Conservation (phyloP, 2,113 vertebrate genomes). For the Thamnophis sirtalis region DNA sequence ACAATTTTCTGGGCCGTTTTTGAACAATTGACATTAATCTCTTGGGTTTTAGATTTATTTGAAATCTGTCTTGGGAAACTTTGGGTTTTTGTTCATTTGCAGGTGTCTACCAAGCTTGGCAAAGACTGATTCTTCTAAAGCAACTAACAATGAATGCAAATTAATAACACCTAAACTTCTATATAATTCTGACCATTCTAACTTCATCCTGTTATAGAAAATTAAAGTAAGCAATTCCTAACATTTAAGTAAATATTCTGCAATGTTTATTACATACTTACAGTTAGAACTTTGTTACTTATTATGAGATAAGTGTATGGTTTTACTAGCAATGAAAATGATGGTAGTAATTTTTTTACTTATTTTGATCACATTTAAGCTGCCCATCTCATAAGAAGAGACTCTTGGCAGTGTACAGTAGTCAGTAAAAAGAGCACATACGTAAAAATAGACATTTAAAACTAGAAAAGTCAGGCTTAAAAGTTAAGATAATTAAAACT, state of each 20-base stretch:
- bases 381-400: neutral
- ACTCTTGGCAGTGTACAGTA: neutral
- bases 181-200: neutral
- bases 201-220: neutral
- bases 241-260: neutral
- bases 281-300: neutral
- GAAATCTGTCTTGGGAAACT: neutral
- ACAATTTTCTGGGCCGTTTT: neutral
- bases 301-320: neutral
- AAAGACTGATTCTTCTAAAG: neutral
- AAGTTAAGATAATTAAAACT: neutral
- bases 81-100: neutral
- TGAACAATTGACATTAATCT: neutral
- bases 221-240: neutral
- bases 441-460: neutral
- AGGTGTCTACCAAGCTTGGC: neutral
- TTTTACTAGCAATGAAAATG: neutral
- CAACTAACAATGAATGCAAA: neutral
- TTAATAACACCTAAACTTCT: neutral
- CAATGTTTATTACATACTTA: neutral
- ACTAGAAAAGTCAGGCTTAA: neutral
- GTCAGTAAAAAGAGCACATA: neutral
- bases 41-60: neutral
- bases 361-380: neutral
- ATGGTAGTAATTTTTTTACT: neutral